Evolutionary conservation across 2,797 vertebrate genomes (phyloP), one percentile per base, ranked within the genome.

Genomic region (Neostethus bicornis): DNA sequence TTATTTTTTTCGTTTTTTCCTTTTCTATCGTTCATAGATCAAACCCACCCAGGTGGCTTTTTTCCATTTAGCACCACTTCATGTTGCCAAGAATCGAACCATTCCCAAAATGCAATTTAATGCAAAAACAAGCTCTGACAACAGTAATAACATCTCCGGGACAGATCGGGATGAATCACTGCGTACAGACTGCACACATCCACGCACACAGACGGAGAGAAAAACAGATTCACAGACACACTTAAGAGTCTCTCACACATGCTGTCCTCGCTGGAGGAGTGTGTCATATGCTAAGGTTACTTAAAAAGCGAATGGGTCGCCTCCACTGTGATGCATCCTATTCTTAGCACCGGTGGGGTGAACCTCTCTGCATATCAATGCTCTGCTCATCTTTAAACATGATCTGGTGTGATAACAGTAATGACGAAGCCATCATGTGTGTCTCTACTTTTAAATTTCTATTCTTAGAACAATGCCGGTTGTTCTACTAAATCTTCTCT

Each of bases 301-400:
- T 70, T 45, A 25, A 35, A 35, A 75, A 75, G 74, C 44, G 55
- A 74, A 52, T 52, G 16, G 46, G 68, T 75, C 42, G 43, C 35
- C 53, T 68, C 57, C 54, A 75, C 60, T 53, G 68, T 20, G 3
- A 23, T 52, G 53, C 49, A 71, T 61, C 77, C 75, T 83, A 77
- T 83, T 85, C 63, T 75, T 69, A 73, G 73, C 69, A 44, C 69
- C 62, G 66, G 56, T 49, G 35, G 20, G 61, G 23, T 3, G 42
- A 68, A 45, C 50, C 44, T 49, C 66, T 70, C 66, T 74, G 73
- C 79, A 82, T 85, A 72, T 75, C 77, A 83, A 74, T 76, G 57
- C 12, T 37, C 49, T 0, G 51, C 75, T 87, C 79, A 76, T 84
- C 70, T 66, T 82, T 80, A 79, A 82, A 61, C 66, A 77, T 79